These are phyloP conservation scores for Fopius arisanus DNA, from an alignment of 1,140 invertebrate species.

Conservation along the genomic window DNA sequence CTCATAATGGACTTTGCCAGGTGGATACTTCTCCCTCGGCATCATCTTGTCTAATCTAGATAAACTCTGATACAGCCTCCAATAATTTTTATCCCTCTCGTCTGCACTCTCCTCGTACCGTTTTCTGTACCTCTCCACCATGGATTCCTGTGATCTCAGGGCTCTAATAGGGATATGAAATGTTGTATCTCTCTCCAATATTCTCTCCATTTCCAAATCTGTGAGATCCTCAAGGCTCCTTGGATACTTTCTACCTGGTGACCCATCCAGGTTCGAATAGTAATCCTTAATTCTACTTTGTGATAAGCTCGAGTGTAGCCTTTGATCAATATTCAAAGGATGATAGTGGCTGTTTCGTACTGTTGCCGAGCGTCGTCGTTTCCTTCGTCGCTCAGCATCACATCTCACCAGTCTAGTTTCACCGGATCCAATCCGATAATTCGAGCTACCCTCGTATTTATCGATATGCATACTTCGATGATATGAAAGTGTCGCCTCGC, in stretches of 20 bases:
- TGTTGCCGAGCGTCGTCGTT: background rate
- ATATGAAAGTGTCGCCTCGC: constrained; percentile 10
- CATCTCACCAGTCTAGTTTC: background rate
- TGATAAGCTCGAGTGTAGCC: constrained; percentile 30
- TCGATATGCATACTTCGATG: constrained; percentile 25
- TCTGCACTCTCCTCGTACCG: constrained; percentile 22
- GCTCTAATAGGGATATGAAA: constrained; percentile 31
- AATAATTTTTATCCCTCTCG: constrained; percentile 46
- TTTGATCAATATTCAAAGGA: background rate
- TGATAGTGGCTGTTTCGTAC: background rate
- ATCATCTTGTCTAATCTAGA: constrained; percentile 40
- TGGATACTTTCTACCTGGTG: constrained; percentile 38
- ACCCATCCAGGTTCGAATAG: background rate
- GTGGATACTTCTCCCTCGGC: constrained; percentile 45
- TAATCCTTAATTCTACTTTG: constrained; percentile 13
- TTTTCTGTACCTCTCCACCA: constrained; percentile 22
- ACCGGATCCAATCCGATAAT: constrained; percentile 1
- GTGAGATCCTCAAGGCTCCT: constrained; percentile 57
- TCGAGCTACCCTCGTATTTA: background rate
- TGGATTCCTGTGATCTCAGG: constrained; percentile 18
- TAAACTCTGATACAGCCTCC: constrained; percentile 48
- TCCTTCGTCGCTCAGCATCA: background rate
- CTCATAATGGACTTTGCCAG: constrained; percentile 61
- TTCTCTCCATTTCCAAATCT: constrained; percentile 53
- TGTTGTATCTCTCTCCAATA: constrained; percentile 41